Evolutionary conservation across 2,113 vertebrate genomes (phyloP).

Genomic region (Plecotus auritus): DNA sequence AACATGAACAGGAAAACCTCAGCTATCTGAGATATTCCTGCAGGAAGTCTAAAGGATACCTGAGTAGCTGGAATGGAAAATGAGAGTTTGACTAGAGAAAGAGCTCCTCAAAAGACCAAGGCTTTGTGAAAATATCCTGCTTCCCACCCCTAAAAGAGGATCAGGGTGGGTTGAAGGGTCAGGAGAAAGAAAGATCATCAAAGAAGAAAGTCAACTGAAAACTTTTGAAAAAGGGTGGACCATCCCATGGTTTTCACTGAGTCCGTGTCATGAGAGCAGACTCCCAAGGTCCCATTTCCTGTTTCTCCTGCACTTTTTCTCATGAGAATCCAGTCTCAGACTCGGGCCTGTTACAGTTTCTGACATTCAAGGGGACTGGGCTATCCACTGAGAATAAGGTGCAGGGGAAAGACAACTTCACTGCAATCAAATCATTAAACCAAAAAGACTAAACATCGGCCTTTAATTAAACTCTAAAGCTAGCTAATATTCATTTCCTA

Average conservation of each 20-base stretch:
- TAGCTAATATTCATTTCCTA: background rate
- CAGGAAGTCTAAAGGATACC: background rate
- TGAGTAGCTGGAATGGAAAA: background rate
- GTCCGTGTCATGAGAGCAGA: constrained; percentile 76
- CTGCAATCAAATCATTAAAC: background rate
- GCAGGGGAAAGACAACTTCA: constrained; percentile 16
- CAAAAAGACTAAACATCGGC: background rate
- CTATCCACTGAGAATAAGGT: constrained; percentile 41
- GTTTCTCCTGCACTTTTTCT: constrained; percentile 78
- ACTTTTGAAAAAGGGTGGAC: constrained; percentile 72
- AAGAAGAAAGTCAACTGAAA: constrained; percentile 75
- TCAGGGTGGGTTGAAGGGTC: constrained; percentile 66
- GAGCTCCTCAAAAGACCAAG: constrained; percentile 63
- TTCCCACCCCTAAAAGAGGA: constrained; percentile 77
- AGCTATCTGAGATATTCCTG: background rate
- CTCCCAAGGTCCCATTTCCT: constrained; percentile 81
- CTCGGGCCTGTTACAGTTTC: constrained; percentile 32
- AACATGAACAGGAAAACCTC: background rate
- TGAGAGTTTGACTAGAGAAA: constrained; percentile 59
- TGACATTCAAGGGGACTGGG: constrained; percentile 59
- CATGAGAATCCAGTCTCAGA: constrained; percentile 78
- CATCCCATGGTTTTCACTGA: constrained; percentile 80
- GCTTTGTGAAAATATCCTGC: constrained; percentile 78
- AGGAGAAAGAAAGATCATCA: constrained; percentile 78
- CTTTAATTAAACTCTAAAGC: background rate